Percentiles rank a stretch among this genome's conserved stretches.
Evolutionary conservation across 2,113 vertebrate species (phyloP).

Genomic region (Conger conger): DNA sequence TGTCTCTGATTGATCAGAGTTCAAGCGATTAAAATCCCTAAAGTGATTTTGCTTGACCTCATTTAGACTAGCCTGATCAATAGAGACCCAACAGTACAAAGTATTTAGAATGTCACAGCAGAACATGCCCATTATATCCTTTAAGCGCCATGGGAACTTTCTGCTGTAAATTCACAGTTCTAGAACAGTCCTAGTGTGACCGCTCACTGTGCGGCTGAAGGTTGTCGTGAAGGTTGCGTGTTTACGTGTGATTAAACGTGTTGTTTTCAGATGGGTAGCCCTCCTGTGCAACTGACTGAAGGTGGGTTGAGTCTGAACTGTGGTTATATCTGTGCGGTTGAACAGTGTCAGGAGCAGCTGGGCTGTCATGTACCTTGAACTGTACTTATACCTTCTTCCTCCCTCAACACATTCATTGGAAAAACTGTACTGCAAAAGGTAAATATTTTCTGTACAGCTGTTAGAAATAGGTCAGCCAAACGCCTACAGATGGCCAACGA

Average conservation of each 20-base stretch:
- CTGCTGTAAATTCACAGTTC: not conserved
- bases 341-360: not conserved
- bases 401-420: not conserved
- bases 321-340: not conserved
- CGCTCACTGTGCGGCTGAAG: not conserved
- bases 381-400: not conserved
- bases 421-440: not conserved
- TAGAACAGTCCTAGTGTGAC: not conserved
- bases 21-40: conserved; percentile 5
- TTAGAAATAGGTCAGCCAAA: not conserved
- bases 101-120: not conserved
- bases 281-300: not conserved
- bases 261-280: not conserved
- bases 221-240: not conserved
- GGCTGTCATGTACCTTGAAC: not conserved
- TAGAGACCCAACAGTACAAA: not conserved
- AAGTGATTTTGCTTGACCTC: conserved; percentile 3
- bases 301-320: not conserved
- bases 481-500: not conserved
- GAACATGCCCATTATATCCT: not conserved
- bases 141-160: not conserved
- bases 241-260: not conserved
- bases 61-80: not conserved
- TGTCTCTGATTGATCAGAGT: not conserved
- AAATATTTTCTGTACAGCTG: not conserved